phyloP scores from a whole-genome alignment of 1,140 invertebrate species.

The Bombus affinis region DNA sequence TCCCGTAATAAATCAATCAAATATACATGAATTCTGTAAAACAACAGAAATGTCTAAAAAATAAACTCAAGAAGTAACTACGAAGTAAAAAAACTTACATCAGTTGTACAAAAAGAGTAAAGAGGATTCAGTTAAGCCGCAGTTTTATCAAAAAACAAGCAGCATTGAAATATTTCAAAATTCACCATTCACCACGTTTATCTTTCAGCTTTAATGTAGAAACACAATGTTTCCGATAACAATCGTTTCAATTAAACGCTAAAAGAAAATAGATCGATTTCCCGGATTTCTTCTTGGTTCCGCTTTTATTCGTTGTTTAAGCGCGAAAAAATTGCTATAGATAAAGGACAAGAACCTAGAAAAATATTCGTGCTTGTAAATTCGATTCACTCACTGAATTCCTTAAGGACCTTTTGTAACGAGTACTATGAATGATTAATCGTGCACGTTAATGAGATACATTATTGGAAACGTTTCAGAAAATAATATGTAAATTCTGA shows the following conservation, averaged over 20 bases:
- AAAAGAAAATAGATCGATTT: constrained; percentile 1
- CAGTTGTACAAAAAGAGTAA: background rate
- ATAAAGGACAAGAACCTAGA: background rate
- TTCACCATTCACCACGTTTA: background rate
- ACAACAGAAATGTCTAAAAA: no score
- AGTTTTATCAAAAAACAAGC: no score
- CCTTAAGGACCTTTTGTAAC: background rate
- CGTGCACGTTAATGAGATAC: background rate
- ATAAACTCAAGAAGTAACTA: background rate
- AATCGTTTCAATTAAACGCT: background rate
- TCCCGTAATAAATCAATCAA: no score
- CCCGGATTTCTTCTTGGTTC: background rate
- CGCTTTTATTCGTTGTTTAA: background rate
- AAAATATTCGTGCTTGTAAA: background rate
- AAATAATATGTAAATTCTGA: background rate
- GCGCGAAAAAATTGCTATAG: background rate
- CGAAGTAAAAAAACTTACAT: background rate
- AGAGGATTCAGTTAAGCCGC: no score
- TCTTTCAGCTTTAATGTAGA: background rate
- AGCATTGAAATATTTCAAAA: background rate
- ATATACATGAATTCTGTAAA: background rate
- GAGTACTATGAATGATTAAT: background rate
- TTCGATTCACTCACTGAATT: background rate
- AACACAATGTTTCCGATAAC: no score
- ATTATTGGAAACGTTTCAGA: background rate